Conservation (phyloP, 2,888 invertebrate species). For the Cheilosia grossa region DNA sequence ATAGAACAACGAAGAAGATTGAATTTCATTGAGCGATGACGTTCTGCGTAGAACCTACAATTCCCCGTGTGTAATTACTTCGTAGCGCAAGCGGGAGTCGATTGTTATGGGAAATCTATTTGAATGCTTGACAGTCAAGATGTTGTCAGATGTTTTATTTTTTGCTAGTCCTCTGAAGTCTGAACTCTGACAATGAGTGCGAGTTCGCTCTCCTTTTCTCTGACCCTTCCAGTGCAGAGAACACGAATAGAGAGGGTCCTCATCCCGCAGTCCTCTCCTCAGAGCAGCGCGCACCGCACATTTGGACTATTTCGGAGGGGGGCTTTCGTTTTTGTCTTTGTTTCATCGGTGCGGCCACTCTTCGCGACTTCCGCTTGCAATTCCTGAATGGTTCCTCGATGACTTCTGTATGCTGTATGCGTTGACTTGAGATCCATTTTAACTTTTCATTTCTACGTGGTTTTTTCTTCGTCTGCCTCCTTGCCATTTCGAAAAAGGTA, state of each 20-base stretch:
- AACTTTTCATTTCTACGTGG: slow-evolving; percentile 54
- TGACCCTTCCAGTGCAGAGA: slow-evolving; percentile 61
- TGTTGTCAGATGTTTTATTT: slow-evolving; percentile 67
- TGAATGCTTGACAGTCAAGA: slow-evolving; percentile 72
- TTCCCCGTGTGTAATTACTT: slow-evolving; percentile 44
- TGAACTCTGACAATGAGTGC: slow-evolving; percentile 56
- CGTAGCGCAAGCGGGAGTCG: slow-evolving; percentile 58
- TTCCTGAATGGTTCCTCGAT: slow-evolving; percentile 73
- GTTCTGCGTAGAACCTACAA: slow-evolving; percentile 36
- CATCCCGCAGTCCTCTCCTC: neutral
- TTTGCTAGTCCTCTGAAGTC: slow-evolving; percentile 29
- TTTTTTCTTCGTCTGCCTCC: slow-evolving; percentile 26
- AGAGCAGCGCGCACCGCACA: slow-evolving; percentile 58
- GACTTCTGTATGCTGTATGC: slow-evolving; percentile 72
- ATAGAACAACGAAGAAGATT: slow-evolving; percentile 53
- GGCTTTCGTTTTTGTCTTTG: slow-evolving; percentile 61
- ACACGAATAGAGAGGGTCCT: slow-evolving; percentile 39
- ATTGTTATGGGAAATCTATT: slow-evolving; percentile 69
- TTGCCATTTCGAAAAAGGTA: slow-evolving; percentile 48
- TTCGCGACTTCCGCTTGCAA: slow-evolving; percentile 75
- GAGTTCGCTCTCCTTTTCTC: slow-evolving; percentile 43
- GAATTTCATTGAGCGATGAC: slow-evolving; percentile 58
- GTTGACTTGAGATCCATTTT: slow-evolving; percentile 73
- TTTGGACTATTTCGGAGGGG: slow-evolving; percentile 67
- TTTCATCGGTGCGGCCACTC: slow-evolving; percentile 66